Evolutionary conservation across 1,140 invertebrate species (phyloP), one percentile per base, ranked within the genome.

Genomic region (Wasmannia auropunctata): DNA sequence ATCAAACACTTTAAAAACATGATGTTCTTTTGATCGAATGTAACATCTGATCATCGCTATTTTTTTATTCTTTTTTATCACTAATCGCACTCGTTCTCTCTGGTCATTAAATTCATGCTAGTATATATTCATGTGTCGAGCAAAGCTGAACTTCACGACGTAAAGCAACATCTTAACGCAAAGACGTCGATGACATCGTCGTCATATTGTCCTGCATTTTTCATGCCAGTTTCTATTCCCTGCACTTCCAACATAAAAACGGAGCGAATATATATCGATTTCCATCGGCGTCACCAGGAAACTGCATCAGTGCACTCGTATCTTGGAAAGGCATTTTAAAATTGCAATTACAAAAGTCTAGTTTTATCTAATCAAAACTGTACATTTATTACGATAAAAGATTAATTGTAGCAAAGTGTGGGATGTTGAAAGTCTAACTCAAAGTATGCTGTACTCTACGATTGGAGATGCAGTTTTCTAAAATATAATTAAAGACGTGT

Each of bases 141-240:
- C n/a, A 14, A 65, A 28, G 46, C 22, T 79, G 31, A 19, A 67
- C 40, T 77, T 40, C 19, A 77, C 31, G 14, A n/a, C 43, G 6
- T 63, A 49, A 49, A 63, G 60, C 37, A 79, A 63, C 19, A 63
- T 51, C n/a, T 79, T 79, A 22, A 77, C 60, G 40, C 58, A 25
- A 77, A 63, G 40, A 77, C 40, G 28, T 62, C 58, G 25, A 62
- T 34, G 40, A 46, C 28, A 60, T 58, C n/a, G 10, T 62, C 56
- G 34, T 46, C 5, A n/a, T 31, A 37, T 28, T 16, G 16, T 58
- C 28, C 14, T 46, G 11, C 7, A 77, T 37, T 79, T 79, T 79
- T 79, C 28, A 49, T 62, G 14, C 16, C 40, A 1, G n/a, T 14
- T 49, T 25, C 14, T 58, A 75, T 58, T 16, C 34, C 51, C 51